Base-by-base conservation (phyloP, 1,140 invertebrate species). In the Habropoda laboriosa region DNA sequence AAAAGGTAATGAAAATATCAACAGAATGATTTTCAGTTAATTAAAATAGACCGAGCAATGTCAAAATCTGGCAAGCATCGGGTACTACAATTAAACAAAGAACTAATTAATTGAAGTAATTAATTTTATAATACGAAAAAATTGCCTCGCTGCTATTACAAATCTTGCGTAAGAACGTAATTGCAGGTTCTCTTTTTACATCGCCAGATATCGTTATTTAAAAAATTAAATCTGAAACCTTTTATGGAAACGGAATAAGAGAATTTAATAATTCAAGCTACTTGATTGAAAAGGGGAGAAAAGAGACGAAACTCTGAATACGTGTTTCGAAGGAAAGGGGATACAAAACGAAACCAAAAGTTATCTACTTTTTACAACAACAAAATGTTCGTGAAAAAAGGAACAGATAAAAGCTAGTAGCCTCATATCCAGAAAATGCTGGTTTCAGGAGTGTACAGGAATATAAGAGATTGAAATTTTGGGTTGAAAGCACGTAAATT, bases 31-130 rank as follows among this genome's bases (percentile, higher is more conserved):
- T n/a, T n/a, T n/a, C n/a, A n/a, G n/a, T n/a, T n/a, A n/a, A n/a
- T n/a, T n/a, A n/a, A n/a, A n/a, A n/a, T n/a, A n/a, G n/a, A n/a
- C n/a, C n/a, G n/a, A n/a, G 40, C 40, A 12, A 42, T 42, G 12
- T 42, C 40, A 66, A 66, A 66, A 66, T 66, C 63, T 66, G 63
- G 47, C 63, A 66, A 12, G 18, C 32, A 35, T 35, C 21, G 5
- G 8, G 5, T 27, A 35, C 12, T n/a, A 24, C 3, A 8, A n/a
- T n/a, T 4, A 10, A n/a, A 1, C 0, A 35, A 35, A 38, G 2
- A 13, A 21, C 30, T 6, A 13, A 21, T 47, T 30, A 24, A 47
- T 30, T n/a, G 12, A 47, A 21, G 13, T 45, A 21, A 32, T 47
- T 35, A 30, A 45, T n/a, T 32, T 21, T 49, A 32, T 21, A n/a